Conservation (phyloP, 2,797 vertebrate genomes). For the Eupleurogrammus muticus region DNA sequence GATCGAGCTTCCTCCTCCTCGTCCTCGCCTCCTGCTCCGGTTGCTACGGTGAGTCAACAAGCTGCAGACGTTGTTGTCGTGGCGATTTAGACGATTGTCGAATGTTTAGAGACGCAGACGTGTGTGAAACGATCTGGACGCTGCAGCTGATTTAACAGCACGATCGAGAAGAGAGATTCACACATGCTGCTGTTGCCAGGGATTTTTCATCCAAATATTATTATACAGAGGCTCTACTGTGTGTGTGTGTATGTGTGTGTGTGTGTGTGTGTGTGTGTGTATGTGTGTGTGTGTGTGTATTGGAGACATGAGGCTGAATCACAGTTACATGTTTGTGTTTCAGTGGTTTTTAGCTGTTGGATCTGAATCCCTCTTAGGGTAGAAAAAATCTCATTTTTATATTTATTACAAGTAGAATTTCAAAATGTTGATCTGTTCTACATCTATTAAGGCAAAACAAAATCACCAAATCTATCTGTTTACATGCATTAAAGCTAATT, state of each 20-base stretch:
- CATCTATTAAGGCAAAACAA: neutral
- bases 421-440: neutral
- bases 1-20: conserved; percentile 27
- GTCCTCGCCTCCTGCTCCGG: conserved; percentile 33
- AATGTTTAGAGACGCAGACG: neutral
- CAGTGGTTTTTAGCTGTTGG: no score
- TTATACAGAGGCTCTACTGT: no score
- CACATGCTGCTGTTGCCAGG: conserved; percentile 56
- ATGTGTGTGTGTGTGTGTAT: no score
- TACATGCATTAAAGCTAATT: no score
- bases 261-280: no score
- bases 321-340: neutral
- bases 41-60: conserved; percentile 60
- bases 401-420: neutral
- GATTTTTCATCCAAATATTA: neutral
- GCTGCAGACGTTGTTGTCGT: conserved; percentile 18
- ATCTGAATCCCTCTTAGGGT: no score
- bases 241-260: no score
- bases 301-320: neutral
- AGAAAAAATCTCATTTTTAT: neutral
- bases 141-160: neutral
- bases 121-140: no score
- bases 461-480: neutral
- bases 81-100: neutral
- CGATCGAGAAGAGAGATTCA: no score